Conservation (phyloP, 1,140 invertebrate species). For the Drosophila persimilis region DNA sequence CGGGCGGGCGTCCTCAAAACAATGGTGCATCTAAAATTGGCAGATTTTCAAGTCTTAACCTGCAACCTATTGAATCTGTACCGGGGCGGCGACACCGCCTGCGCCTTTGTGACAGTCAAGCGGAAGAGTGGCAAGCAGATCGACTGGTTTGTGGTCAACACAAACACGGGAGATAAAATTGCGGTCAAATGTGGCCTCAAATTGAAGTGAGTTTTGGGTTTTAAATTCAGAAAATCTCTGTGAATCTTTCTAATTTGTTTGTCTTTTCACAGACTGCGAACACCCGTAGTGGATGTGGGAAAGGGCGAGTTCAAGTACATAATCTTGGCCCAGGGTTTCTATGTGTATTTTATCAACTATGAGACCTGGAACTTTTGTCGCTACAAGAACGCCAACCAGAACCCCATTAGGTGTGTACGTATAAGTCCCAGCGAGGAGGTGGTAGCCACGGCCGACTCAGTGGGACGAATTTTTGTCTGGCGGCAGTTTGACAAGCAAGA, state of each 20-base stretch:
- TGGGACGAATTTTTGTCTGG: constrained; percentile 88
- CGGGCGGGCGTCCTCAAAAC: constrained; percentile 84
- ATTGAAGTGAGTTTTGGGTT: constrained; percentile 47
- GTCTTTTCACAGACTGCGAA: constrained; percentile 22
- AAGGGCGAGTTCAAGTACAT: constrained; percentile 71
- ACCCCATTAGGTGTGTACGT: constrained; percentile 87
- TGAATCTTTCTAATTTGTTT: neutral
- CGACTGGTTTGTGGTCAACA: constrained; percentile 60
- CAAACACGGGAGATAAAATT: constrained; percentile 30
- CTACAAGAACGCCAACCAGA: constrained; percentile 73
- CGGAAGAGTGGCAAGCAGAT: constrained; percentile 24
- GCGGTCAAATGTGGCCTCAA: constrained; percentile 37
- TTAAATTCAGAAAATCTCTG: neutral
- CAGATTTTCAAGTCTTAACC: constrained; percentile 18
- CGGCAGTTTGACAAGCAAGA: constrained; percentile 82
- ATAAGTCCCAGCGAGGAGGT: constrained; percentile 88
- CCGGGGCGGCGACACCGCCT: constrained; percentile 57
- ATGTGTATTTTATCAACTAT: constrained; percentile 80
- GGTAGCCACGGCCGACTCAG: constrained; percentile 88
- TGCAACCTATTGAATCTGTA: constrained; percentile 69
- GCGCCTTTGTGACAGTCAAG: constrained; percentile 59
- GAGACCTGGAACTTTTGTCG: constrained; percentile 56
- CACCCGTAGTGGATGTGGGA: constrained; percentile 60
- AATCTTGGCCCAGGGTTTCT: constrained; percentile 67
- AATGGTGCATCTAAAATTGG: constrained; percentile 51